Percentiles rank a stretch among this genome's conserved stretches.
Evolutionary conservation across 2,888 invertebrate genomes (phyloP).

Genomic region (Cantharis flavilabris): DNA sequence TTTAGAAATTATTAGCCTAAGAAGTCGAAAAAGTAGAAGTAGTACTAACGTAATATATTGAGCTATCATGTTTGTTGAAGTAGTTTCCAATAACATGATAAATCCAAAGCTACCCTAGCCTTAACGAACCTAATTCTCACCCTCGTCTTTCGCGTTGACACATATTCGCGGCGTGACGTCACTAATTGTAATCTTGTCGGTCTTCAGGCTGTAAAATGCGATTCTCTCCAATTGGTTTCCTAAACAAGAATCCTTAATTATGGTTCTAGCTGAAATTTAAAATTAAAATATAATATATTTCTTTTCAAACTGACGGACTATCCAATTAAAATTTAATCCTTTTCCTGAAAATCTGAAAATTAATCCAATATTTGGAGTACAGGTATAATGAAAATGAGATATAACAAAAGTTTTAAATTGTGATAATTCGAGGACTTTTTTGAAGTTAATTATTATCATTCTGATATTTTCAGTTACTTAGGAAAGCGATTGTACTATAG

Average conservation of each 20-base stretch:
- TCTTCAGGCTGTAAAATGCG: constrained; percentile 20
- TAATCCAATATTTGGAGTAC: not conserved
- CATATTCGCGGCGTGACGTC: constrained; percentile 43
- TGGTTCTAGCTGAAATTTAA: not conserved
- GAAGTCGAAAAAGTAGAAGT: constrained; percentile 24
- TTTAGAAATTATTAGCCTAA: constrained; percentile 10
- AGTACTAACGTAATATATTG: constrained; percentile 36
- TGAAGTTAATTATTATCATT: not conserved
- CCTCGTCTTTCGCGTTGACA: constrained; percentile 40
- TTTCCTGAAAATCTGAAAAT: not conserved
- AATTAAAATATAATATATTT: not conserved
- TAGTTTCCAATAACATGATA: constrained; percentile 42
- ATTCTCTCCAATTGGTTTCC: constrained; percentile 16
- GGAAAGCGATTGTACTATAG: too few species aligned
- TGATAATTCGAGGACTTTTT: not conserved
- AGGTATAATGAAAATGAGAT: not conserved
- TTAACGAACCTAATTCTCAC: constrained; percentile 43
- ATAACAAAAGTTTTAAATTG: too few species aligned
- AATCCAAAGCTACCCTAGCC: constrained; percentile 36
- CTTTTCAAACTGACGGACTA: not conserved
- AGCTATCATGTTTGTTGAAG: constrained; percentile 42
- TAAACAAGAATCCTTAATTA: constrained; percentile 24
- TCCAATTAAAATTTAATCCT: not conserved
- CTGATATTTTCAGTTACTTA: too few species aligned
- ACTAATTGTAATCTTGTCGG: constrained; percentile 43